Conservation (phyloP, 2,888 invertebrate genomes). For the Cheilosia impressa region DNA sequence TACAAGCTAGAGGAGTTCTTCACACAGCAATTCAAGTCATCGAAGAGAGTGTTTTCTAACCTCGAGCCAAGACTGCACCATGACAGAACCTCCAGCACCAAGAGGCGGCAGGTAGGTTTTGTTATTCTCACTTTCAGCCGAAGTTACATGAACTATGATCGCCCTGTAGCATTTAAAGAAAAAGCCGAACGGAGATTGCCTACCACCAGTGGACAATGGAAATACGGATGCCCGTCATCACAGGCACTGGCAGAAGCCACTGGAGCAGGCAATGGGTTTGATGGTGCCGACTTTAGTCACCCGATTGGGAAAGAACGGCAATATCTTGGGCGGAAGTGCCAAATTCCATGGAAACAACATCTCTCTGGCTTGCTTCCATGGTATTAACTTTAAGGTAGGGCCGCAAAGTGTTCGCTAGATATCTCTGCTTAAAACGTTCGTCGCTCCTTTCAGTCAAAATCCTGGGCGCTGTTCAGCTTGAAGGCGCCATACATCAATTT, state of each 20-base stretch:
- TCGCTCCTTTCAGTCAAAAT: slow-evolving; percentile 86
- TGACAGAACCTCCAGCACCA: slow-evolving; percentile 81
- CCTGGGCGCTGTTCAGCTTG: slow-evolving; percentile 97
- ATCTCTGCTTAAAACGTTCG: neutral
- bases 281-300: slow-evolving; percentile 90
- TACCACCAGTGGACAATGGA: slow-evolving; percentile 78
- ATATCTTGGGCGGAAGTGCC: slow-evolving; percentile 94
- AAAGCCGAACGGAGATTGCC: slow-evolving; percentile 79
- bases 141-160: neutral
- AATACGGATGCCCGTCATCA: slow-evolving; percentile 90
- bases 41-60: slow-evolving; percentile 94
- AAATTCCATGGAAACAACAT: slow-evolving; percentile 95
- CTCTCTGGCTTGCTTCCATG: slow-evolving; percentile 98
- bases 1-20: slow-evolving; percentile 98
- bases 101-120: slow-evolving; percentile 80
- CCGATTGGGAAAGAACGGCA: slow-evolving; percentile 88
- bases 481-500: slow-evolving; percentile 96
- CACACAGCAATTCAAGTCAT: slow-evolving; percentile 98
- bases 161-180: slow-evolving; percentile 80
- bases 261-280: slow-evolving; percentile 91
- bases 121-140: neutral
- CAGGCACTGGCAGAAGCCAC: slow-evolving; percentile 96
- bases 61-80: slow-evolving; percentile 85
- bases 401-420: no score
- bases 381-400: slow-evolving; percentile 93